Evolutionary conservation across 2,888 invertebrate genomes (phyloP), one percentile per base, ranked within the genome.

Genomic region (Dynastes hyllus): DNA sequence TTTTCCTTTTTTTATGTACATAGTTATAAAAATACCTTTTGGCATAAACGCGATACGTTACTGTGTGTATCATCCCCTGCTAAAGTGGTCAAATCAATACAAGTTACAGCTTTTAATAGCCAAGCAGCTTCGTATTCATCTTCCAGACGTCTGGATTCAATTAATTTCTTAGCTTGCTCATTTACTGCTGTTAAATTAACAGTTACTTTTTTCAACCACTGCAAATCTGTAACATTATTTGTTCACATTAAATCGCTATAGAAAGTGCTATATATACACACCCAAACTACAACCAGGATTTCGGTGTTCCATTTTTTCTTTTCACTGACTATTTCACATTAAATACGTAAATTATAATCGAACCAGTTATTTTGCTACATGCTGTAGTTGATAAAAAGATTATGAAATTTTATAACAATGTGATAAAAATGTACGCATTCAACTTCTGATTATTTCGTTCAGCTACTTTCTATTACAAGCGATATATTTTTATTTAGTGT

Each of bases 11-110:
- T 45, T 45, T 8, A 11, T 11, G 9, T 29, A 9, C 11, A 16
- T 61, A 6, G 9, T 63, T 58, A 65, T 27, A 69, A 16, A 13
- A 55, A 22, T 51, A 97, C 97, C 91, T 95, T 96, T 78, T 92
- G 89, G 86, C 97, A 97, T 1, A 99, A 91, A 75, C 95, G 91
- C 29, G 92, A 88, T 0, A 98, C 96, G 90, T 96, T 96, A 13
- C 93, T 91, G 8, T 88, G 87, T 0, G 95, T 95, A 86, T 96
- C 96, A 89, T 95, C 94, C 55, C 97, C 97, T 70, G 95, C 92
- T 73, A 99, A 90, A 1, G 98, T 98, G 0, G 99, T 99, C 82
- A 99, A 91, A 89, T 99, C 99, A 81, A 98, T 96, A 78, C 96
- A 92, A 50, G 94, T 93, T 6, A 98, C 91, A 0, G 97, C 95